A percentile compares a stretch with the other conserved stretches of the same genome.
These are phyloP conservation scores for Chloroclystis v-ata DNA, from an alignment of 2,888 invertebrate species.

Conservation along the genomic window DNA sequence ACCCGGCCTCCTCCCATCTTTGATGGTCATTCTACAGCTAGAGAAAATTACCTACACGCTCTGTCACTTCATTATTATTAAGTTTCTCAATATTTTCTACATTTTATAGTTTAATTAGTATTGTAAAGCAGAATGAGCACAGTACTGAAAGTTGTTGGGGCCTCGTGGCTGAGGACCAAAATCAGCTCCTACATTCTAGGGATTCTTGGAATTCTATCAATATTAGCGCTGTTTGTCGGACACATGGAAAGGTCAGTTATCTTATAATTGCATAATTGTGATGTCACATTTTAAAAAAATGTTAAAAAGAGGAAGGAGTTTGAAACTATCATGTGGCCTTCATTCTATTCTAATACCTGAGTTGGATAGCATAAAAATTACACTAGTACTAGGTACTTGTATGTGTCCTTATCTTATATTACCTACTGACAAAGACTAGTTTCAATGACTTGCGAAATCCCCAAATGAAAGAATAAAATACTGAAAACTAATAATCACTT, in stretches of 20 bases:
- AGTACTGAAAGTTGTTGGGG: slow-evolving; percentile 88
- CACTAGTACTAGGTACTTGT: no score
- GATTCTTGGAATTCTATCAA: slow-evolving; percentile 82
- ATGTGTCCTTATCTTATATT: no score
- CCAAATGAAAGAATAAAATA: no score
- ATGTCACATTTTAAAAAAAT: no score
- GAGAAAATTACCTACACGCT: slow-evolving; percentile 68
- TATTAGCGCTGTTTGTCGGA: slow-evolving; percentile 83
- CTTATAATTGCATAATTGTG: no score
- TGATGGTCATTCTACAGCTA: slow-evolving; percentile 67
- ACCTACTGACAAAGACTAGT: no score
- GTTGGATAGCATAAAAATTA: no score
- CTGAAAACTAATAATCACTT: no score
- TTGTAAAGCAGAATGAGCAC: slow-evolving; percentile 58
- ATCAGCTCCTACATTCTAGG: slow-evolving; percentile 84
- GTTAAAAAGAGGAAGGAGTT: no score
- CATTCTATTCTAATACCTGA: no score
- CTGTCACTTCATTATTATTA: slow-evolving; percentile 79
- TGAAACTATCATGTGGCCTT: no score
- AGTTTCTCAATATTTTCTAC: slow-evolving; percentile 72
- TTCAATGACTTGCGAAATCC: no score
- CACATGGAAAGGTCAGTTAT: slow-evolving; percentile 80
- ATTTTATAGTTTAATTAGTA: slow-evolving; percentile 62
- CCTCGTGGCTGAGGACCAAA: slow-evolving; percentile 86
- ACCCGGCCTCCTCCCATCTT: slow-evolving; percentile 43